Evolutionary conservation across 2,888 invertebrate genomes (phyloP), one percentile per base, ranked within the genome.

Genomic region (Pinctada fucata): DNA sequence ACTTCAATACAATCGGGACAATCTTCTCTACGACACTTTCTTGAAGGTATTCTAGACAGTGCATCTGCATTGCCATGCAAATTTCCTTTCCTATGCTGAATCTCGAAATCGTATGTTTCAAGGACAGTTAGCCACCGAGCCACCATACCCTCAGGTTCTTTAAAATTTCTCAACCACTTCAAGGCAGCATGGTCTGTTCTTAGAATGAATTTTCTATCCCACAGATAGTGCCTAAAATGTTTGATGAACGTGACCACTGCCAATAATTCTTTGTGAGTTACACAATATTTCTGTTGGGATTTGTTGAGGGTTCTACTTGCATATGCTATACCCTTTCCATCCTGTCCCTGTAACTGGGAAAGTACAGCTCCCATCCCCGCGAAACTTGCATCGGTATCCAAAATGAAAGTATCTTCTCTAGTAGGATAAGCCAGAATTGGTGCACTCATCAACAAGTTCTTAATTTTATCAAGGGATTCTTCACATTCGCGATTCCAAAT

Each of bases 161-260:
- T 79, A 16, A 79, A 76, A 50, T 76, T 75, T 16, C 64, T 71
- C 10, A 81, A 63, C 81, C 81, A 81, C 2, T 63, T 75, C 10
- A 81, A 47, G 3, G 86, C 81, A 2, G 79, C 76, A 76, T 88
- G 86, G 76, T 86, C 86, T n/a, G 85, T 84, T n/a, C 86, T 50
- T 2, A 87, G 75, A 4, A 78, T 48, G 45, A 75, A 79, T 10
- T 69, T 51, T 16, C 74, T 65, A 49, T 70, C 78, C 70, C 70
- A 78, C 2, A 78, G 65, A 74, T 66, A 78, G 65, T 78, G 71
- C 8, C 70, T 52, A n/a, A 74, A 78, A 6, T 67, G 45, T 45
- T 66, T 78, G 2, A 75, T 66, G 49, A 69, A 75, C 51, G 64
- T 69, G 52, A 78, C 65, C 4, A 78, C 78, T 31, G 78, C 74